Percentiles rank a stretch among this genome's conserved stretches.
Evolutionary conservation across 2,888 invertebrate species (phyloP).

Genomic region (Harmothoe impar): DNA sequence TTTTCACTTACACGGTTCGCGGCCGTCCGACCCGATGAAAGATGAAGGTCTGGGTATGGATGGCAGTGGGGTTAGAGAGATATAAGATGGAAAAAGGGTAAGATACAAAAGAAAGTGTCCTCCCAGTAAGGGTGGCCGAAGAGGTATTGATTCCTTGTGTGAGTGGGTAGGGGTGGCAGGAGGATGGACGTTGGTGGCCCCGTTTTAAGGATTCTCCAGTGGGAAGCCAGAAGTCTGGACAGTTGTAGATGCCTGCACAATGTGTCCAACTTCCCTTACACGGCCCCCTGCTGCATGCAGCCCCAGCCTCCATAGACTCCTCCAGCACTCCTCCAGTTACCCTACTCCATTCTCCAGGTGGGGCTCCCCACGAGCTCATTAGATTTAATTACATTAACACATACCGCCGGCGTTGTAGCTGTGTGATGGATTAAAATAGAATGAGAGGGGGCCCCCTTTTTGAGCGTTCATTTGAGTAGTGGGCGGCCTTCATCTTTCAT

Average conservation of each 20-base stretch:
- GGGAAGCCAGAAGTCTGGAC: background rate
- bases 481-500: background rate
- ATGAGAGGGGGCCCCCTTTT: background rate
- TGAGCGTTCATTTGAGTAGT: background rate
- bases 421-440: background rate
- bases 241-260: background rate
- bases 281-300: background rate
- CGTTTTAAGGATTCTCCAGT: conserved; percentile 13
- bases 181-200: background rate
- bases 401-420: background rate
- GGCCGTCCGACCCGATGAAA: background rate
- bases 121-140: background rate
- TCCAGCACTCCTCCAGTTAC: background rate
- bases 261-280: background rate
- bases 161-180: background rate
- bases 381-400: conserved; percentile 42
- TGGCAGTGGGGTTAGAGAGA: background rate
- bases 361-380: background rate
- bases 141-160: conserved; percentile 1
- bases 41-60: conserved; percentile 3
- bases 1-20: conserved; percentile 51
- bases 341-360: background rate
- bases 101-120: conserved; percentile 42
- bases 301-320: background rate
- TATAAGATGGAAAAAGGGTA: background rate